Conservation (phyloP, 2,888 invertebrate genomes). For the Abscondita cerata region DNA sequence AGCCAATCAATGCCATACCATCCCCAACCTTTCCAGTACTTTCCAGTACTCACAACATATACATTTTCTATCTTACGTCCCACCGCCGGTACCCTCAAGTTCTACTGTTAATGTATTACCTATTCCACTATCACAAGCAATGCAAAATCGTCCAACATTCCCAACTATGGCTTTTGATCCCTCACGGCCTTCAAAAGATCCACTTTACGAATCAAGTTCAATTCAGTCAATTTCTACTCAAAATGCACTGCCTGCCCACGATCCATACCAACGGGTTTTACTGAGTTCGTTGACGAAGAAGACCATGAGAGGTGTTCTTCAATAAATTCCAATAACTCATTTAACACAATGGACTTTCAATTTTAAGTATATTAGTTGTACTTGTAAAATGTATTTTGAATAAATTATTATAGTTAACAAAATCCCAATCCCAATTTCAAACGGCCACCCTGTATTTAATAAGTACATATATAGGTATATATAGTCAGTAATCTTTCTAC, state of each 20-base stretch:
- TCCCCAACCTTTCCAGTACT: background rate
- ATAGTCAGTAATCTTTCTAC: too few relatives aligned
- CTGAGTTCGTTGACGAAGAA: background rate
- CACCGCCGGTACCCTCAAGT: background rate
- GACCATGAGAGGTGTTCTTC: background rate
- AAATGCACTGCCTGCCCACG: background rate
- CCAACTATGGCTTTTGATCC: background rate
- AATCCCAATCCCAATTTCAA: too few relatives aligned
- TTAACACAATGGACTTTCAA: background rate
- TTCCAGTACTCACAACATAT: background rate
- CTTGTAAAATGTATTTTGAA: too few relatives aligned
- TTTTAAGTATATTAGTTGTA: background rate
- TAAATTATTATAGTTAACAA: too few relatives aligned
- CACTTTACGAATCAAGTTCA: background rate
- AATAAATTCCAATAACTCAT: background rate
- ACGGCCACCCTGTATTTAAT: too few relatives aligned
- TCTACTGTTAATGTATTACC: background rate
- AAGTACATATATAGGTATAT: too few relatives aligned
- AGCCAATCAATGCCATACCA: background rate
- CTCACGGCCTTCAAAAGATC: background rate
- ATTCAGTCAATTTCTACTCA: background rate
- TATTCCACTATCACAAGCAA: background rate
- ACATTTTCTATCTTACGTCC: background rate
- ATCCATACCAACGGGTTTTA: background rate
- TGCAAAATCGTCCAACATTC: background rate